These are phyloP conservation scores for Limanda limanda DNA, from an alignment of 2,113 vertebrate genomes.

Conservation along the genomic window DNA sequence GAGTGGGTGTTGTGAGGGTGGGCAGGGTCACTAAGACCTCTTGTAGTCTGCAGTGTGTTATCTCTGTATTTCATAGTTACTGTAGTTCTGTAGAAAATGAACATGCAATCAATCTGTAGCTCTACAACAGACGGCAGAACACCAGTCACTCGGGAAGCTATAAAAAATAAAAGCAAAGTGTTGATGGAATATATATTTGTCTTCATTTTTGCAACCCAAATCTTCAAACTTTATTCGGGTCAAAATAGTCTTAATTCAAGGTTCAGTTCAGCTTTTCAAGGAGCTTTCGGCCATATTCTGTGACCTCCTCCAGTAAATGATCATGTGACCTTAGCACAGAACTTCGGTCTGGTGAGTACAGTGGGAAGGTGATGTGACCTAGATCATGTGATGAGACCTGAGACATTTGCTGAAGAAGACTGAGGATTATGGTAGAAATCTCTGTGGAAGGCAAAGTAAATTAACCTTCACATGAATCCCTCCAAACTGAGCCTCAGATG, in stretches of 20 bases:
- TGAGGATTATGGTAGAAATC: background rate
- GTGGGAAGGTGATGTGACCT: background rate
- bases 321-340: constrained; percentile 5
- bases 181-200: background rate
- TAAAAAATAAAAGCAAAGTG: background rate
- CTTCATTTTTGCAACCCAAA: background rate
- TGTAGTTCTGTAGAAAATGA: constrained; percentile 36
- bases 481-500: background rate
- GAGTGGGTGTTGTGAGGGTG: constrained; percentile 38
- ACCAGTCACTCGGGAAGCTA: background rate
- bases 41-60: constrained; percentile 36
- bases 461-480: background rate
- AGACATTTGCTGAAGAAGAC: constrained; percentile 3
- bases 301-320: constrained; percentile 13
- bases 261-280: background rate
- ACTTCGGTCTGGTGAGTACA: too few species aligned
- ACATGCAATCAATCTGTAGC: constrained; percentile 66
- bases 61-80: constrained; percentile 20
- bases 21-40: constrained; percentile 18
- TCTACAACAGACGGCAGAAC: constrained; percentile 33
- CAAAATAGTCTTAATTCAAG: constrained; percentile 11
- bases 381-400: background rate
- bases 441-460: background rate
- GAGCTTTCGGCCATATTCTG: background rate
- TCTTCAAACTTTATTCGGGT: background rate